phyloP scores from a whole-genome alignment of 1,140 invertebrate species.

The Trachymyrmex septentrionalis region DNA sequence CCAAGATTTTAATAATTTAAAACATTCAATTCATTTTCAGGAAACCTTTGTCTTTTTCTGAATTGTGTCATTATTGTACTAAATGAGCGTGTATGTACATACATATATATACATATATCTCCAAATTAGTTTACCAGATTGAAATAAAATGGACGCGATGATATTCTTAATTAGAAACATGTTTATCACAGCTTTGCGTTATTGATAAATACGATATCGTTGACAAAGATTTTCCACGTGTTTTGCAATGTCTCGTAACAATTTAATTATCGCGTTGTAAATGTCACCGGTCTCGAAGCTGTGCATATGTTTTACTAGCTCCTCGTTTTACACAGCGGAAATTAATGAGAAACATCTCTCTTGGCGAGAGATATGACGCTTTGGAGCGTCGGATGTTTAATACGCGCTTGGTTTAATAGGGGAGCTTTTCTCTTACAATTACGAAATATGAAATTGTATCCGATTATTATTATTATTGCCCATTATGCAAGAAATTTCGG shows the following conservation, averaged over 20 bases:
- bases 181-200: not conserved
- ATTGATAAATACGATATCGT: conserved; percentile 3
- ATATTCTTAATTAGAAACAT: not conserved
- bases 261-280: conserved; percentile 9
- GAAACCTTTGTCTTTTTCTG: too few species aligned
- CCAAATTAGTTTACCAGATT: not conserved
- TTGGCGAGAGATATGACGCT: not conserved
- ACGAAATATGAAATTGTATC: conserved; percentile 7
- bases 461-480: not conserved
- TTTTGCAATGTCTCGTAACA: conserved; percentile 7
- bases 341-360: conserved; percentile 32
- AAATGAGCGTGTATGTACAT: too few species aligned
- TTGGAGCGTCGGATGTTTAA: conserved; percentile 21
- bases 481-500: not conserved
- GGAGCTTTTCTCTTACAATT: not conserved
- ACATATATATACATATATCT: not conserved
- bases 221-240: not conserved
- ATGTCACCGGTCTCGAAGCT: not conserved
- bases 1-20: too few species aligned
- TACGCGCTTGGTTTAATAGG: conserved; percentile 9
- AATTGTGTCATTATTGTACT: too few species aligned
- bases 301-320: conserved; percentile 9
- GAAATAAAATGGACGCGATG: not conserved
- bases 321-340: conserved; percentile 24
- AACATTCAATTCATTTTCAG: too few species aligned